Conservation (phyloP, 1,140 invertebrate species). For the Macrotrachela quadricornifera region DNA sequence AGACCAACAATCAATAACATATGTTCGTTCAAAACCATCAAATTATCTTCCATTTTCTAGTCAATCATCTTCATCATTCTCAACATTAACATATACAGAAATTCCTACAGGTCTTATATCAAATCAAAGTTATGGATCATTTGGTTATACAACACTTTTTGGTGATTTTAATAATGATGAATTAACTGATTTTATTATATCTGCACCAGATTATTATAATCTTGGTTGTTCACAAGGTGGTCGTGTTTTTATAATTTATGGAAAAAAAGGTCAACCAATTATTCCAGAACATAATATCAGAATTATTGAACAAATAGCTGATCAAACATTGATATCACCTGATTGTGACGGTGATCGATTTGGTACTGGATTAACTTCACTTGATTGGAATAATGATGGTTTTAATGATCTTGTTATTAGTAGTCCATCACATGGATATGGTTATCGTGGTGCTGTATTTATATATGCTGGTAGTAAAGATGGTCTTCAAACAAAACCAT, state of each 20-base stretch:
- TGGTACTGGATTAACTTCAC: conserved; percentile 9
- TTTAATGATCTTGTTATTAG: conserved; percentile 17
- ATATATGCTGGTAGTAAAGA: background rate
- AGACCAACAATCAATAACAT: too few species aligned
- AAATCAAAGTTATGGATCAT: background rate
- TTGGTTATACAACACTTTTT: background rate
- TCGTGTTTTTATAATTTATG: background rate
- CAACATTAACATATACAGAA: too few species aligned
- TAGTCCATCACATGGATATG: conserved; percentile 13
- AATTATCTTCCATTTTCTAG: too few species aligned
- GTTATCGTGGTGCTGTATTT: background rate
- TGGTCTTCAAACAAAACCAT: background rate
- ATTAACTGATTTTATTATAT: background rate
- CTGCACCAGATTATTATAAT: conserved; percentile 4
- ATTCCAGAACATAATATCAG: background rate
- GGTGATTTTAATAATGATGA: conserved; percentile 2
- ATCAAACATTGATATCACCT: background rate
- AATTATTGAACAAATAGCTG: background rate
- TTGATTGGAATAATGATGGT: conserved; percentile 17
- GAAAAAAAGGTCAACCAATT: background rate
- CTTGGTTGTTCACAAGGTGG: background rate
- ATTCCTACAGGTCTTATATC: too few species aligned
- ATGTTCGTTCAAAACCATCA: too few species aligned
- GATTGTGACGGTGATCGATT: background rate
- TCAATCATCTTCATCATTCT: too few species aligned